Percentiles rank a stretch among this genome's conserved stretches.
These are phyloP conservation scores for Latrodectus geometricus DNA, from an alignment of 1,140 invertebrate species.

Conservation along the genomic window DNA sequence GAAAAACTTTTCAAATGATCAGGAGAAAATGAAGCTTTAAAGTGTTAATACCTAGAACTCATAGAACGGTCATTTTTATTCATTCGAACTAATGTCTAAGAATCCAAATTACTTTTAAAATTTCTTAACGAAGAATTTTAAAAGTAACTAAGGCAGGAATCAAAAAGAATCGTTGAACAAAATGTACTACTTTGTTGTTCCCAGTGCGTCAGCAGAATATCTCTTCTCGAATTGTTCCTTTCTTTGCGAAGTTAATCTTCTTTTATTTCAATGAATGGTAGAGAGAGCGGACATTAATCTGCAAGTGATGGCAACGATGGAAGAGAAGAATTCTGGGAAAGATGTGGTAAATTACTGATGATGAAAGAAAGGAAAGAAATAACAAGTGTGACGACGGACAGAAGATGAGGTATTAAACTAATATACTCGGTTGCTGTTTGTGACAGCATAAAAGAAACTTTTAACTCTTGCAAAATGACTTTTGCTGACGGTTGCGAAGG, in stretches of 20 bases:
- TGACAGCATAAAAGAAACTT: neutral
- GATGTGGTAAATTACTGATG: conserved; percentile 1
- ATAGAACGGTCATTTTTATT: neutral
- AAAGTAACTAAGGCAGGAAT: neutral
- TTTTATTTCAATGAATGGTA: neutral
- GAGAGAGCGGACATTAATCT: neutral
- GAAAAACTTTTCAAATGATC: too few relatives aligned
- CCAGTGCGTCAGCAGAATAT: neutral
- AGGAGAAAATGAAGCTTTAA: neutral
- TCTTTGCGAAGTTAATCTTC: neutral
- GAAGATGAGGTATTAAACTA: neutral
- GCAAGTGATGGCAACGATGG: neutral
- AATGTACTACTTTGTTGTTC: neutral
- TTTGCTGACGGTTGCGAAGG: neutral
- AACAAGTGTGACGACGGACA: neutral
- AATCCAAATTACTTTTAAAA: neutral
- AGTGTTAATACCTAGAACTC: neutral
- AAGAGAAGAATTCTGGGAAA: neutral
- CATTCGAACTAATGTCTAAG: neutral
- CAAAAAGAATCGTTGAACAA: neutral
- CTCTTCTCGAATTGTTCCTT: neutral
- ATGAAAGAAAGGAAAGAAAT: neutral
- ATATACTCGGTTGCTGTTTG: neutral
- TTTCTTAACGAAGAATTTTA: neutral
- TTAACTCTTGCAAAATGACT: neutral